These are phyloP conservation scores for Typhlomys cinereus DNA, from an alignment of 2,113 vertebrate species.

Conservation along the genomic window DNA sequence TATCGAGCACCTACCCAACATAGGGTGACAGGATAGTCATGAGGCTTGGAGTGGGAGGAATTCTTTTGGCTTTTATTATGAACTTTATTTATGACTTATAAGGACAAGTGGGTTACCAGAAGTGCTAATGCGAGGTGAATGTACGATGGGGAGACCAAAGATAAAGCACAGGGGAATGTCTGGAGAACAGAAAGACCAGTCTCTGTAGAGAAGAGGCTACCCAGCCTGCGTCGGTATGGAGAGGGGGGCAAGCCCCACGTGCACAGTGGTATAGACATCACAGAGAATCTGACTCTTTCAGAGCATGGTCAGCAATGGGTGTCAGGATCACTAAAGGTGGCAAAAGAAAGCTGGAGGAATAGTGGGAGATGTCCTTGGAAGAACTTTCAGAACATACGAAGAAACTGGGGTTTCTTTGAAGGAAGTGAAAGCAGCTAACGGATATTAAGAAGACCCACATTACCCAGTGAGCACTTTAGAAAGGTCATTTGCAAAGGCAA, in stretches of 20 bases:
- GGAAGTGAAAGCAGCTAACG: neutral
- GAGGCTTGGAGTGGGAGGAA: neutral
- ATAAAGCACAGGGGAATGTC: neutral
- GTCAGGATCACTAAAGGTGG: neutral
- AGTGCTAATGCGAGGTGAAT: neutral
- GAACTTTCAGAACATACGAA: neutral
- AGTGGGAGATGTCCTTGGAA: neutral
- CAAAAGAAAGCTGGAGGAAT: neutral
- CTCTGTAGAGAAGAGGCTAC: neutral
- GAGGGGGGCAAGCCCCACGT: neutral
- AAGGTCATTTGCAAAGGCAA: slow-evolving; percentile 26
- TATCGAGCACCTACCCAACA: neutral
- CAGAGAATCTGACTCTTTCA: neutral
- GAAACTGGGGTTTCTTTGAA: slow-evolving; percentile 21
- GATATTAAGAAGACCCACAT: neutral
- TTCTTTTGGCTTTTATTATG: too few relatives aligned
- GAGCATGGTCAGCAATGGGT: neutral
- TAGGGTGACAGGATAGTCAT: neutral
- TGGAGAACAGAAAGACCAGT: neutral
- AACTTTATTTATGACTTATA: too few relatives aligned
- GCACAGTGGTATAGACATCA: neutral
- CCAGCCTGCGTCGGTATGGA: neutral
- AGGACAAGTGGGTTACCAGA: too few relatives aligned
- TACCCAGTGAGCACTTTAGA: slow-evolving; percentile 3
- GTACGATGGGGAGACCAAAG: neutral